Evolutionary conservation across 2,113 vertebrate genomes (phyloP), one percentile per base, ranked within the genome.

Genomic region (Muntiacus muntjak): DNA sequence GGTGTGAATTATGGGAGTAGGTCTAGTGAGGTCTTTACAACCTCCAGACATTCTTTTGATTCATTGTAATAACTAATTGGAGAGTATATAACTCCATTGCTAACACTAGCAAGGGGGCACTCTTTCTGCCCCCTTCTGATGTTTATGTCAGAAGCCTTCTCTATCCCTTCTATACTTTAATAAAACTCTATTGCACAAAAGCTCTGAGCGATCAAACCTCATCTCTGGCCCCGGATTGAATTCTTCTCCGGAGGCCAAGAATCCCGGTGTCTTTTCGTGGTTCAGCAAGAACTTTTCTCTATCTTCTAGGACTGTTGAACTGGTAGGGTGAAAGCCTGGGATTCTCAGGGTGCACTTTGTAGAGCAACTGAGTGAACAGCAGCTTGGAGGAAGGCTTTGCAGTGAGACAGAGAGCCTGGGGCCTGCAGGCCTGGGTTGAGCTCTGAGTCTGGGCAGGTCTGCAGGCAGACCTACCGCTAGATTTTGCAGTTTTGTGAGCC

Each of bases 391-490:
- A 47, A 67, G 57, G 23, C 19, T 36, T n/a, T 83, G 25, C 7
- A 1, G 4, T 55, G 88, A 4, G 16, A 30, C 33, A 54, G 25
- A 45, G 26, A 55, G 36, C 13, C 43, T 13, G 21, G 36, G 6
- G 78, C 17, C 50, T 23, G 25, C 11, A 13, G 15, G 79, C 43
- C 13, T 62, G 0, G 6, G 21, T 0, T 33, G 83, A 50, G 13
- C 17, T 67, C 33, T 4, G 33, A 87, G 36, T 85, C 85, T 64
- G 30, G 28, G 17, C 0, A 1, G 26, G n/a, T 54, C 81, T 94
- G 54, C 28, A 11, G 14, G 40, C n/a, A 88, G 11, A 82, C 1
- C 1, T 3, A 19, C 15, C 6, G 0, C 9, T 58, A 6, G 14
- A 30, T n/a, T 83, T 62, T 10, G 9, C 9, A 50, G 33, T 55